These are phyloP conservation scores for Periphyllus acericola DNA, from an alignment of 2,888 invertebrate genomes.

Conservation along the genomic window DNA sequence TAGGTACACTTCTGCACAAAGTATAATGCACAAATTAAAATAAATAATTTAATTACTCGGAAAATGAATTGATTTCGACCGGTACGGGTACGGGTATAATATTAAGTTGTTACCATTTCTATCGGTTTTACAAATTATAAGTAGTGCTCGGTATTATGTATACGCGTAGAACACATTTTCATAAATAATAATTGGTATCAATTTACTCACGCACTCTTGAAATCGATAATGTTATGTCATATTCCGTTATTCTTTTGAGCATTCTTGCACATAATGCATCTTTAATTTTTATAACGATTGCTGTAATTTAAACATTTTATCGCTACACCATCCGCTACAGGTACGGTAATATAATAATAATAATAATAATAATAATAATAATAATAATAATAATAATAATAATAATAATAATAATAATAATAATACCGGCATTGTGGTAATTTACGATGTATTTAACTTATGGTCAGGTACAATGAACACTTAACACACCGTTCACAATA, in stretches of 20 bases:
- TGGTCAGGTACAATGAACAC: neutral
- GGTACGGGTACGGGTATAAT: neutral
- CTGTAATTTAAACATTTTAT: slow-evolving; percentile 40
- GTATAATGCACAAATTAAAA: too few relatives aligned
- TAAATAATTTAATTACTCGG: neutral
- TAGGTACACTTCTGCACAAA: too few relatives aligned
- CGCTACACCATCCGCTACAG: neutral
- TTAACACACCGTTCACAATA: neutral
- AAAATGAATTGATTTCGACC: too few relatives aligned
- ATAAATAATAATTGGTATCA: slow-evolving; percentile 19
- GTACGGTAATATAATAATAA: too few relatives aligned
- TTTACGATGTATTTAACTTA: neutral
- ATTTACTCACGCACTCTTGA: neutral
- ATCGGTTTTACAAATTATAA: neutral
- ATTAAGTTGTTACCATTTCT: neutral
- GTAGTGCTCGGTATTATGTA: neutral
- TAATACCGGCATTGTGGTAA: neutral
- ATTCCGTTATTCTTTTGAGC: slow-evolving; percentile 31
- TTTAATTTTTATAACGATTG: slow-evolving; percentile 24
- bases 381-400: too few relatives aligned
- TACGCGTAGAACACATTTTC: neutral
- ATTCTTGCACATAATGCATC: slow-evolving; percentile 14
- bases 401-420: too few relatives aligned
- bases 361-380: too few relatives aligned
- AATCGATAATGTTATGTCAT: neutral